Evolutionary conservation across 2,113 vertebrate species (phyloP), one percentile per base, ranked within the genome.

Genomic region (Blennius ocellaris): DNA sequence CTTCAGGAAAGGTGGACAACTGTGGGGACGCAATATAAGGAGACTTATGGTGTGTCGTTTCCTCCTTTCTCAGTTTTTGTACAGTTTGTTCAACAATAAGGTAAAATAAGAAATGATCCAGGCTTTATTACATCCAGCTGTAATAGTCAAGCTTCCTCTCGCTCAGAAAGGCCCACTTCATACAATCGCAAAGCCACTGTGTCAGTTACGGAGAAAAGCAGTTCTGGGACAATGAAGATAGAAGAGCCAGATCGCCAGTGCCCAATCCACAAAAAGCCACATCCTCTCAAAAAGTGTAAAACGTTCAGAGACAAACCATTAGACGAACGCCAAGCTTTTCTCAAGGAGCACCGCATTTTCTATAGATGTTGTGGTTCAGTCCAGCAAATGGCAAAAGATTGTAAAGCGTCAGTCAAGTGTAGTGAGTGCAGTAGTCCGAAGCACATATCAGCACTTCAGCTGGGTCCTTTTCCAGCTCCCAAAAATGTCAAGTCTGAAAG

Each of bases 211-310:
- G 16, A 30, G 21, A 30, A 30, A 4, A 30, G 21, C 21, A 30
- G 21, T 30, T 30, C 21, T 30, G 21, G 4, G 21, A 30, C 21
- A 30, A 30, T 2, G 21, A 30, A 30, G 4, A 30, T 30, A 30
- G 21, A 30, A 4, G 52, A 55, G 10, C 12, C 52, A 55, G 36
- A 21, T n/a, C 5, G 52, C 3, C 11, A 55, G 12, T 55, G 12
- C n/a, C 54, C 54, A 9, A 56, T 56, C 14, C 37, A 56, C 12
- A 56, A 56, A 11, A 56, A 56, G 36, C 12, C 64, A 0, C 73
- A 68, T 5, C 52, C 67, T 11, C 47, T 78, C 3, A 51, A 70
- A 70, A 70, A 60, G 5, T 72, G 76, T 5, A 76, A 43, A 12
- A 15, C 9, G 12, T 78, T 78, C 7, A 59, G 54, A 51, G 6